These are phyloP conservation scores for Acanthornis magna DNA, from an alignment of 2,797 vertebrate species.

Conservation along the genomic window DNA sequence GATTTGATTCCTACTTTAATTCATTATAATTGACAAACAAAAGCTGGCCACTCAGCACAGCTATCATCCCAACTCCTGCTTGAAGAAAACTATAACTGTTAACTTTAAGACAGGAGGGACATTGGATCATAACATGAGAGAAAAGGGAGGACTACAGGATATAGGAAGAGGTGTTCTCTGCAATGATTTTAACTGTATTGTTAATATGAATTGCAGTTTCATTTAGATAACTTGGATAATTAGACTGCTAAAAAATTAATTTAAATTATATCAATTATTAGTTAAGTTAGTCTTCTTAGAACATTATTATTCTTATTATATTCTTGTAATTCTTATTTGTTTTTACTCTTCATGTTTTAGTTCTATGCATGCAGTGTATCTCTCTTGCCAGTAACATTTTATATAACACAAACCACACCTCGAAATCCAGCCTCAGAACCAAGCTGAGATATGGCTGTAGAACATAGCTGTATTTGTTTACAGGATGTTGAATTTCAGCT, in stretches of 20 bases:
- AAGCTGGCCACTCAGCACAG: neutral
- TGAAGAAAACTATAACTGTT: neutral
- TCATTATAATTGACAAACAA: neutral
- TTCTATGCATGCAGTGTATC: neutral
- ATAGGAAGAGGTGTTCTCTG: neutral
- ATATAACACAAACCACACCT: neutral
- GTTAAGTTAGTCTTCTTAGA: neutral
- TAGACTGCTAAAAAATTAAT: neutral
- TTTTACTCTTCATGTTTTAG: neutral
- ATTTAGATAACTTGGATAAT: neutral
- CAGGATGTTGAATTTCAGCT: neutral
- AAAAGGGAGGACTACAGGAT: neutral
- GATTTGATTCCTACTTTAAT: neutral
- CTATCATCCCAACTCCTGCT: neutral
- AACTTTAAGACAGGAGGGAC: neutral
- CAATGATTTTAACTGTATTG: neutral
- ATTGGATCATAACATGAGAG: neutral
- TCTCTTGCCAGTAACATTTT: neutral
- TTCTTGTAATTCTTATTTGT: neutral
- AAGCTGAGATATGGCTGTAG: slow-evolving; percentile 44
- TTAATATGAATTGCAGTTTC: neutral
- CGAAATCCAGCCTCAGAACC: neutral
- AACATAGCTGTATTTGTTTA: slow-evolving; percentile 5
- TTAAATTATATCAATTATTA: neutral
- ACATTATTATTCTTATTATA: neutral